Evolutionary conservation across 1,140 invertebrate genomes (phyloP).

Genomic region (Hypothenemus hampei): DNA sequence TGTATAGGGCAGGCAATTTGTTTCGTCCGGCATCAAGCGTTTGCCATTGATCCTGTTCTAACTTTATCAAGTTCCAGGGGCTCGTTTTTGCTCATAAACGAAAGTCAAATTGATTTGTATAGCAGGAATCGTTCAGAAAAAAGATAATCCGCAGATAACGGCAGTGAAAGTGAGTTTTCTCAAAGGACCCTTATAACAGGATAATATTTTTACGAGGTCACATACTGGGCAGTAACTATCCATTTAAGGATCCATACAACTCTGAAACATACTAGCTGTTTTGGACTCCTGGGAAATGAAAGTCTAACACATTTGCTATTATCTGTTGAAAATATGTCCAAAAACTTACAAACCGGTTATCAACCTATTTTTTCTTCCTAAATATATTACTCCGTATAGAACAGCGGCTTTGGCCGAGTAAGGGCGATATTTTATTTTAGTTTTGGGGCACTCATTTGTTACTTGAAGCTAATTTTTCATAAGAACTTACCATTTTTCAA

Average conservation of each 20-base stretch:
- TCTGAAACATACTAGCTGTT: constrained; percentile 37
- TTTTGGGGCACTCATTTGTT: background rate
- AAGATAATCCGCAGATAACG: no score
- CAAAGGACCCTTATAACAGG: constrained; percentile 32
- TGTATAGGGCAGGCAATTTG: no score
- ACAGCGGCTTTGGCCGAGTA: background rate
- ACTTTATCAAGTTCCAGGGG: no score
- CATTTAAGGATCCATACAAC: constrained; percentile 37
- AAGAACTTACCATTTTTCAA: no score
- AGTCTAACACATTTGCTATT: constrained; percentile 38
- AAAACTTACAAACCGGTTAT: constrained; percentile 35
- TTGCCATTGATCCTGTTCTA: no score
- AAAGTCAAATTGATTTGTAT: no score
- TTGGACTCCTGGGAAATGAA: constrained; percentile 39
- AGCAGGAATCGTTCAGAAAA: no score
- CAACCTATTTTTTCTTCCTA: constrained; percentile 24
- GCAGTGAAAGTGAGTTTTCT: no score
- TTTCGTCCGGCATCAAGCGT: no score
- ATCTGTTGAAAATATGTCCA: constrained; percentile 37
- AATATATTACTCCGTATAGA: constrained; percentile 8
- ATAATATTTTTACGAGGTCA: constrained; percentile 41
- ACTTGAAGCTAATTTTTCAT: no score
- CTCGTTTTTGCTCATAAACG: no score
- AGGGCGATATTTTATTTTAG: constrained; percentile 5
- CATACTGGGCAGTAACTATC: constrained; percentile 39